phyloP scores from a whole-genome alignment of 2,113 vertebrate genomes.

The Mesembrinibis cayennensis region DNA sequence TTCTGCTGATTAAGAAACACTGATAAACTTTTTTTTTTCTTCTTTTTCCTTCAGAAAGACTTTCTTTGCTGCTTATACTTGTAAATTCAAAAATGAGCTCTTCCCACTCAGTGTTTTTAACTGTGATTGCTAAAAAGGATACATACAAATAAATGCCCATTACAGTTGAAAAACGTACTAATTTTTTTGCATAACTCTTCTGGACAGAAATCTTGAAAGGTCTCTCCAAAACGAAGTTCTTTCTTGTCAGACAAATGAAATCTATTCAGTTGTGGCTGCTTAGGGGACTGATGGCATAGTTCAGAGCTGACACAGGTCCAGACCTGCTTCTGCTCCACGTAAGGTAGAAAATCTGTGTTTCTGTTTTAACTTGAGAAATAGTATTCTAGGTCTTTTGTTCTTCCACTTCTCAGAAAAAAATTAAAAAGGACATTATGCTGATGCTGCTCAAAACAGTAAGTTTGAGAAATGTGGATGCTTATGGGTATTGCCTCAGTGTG shows the following conservation, averaged over 20 bases:
- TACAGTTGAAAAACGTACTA: background rate
- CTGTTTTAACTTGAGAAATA: background rate
- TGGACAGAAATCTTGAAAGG: background rate
- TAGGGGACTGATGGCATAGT: background rate
- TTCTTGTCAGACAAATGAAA: background rate
- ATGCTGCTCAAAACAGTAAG: background rate
- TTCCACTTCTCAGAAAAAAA: background rate
- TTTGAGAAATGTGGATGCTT: background rate
- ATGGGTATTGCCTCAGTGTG: background rate
- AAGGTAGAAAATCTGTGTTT: background rate
- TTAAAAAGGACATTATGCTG: background rate
- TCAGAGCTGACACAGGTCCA: background rate
- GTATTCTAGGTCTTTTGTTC: background rate
- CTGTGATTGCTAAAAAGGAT: background rate
- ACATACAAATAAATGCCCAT: background rate
- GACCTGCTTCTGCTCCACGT: background rate
- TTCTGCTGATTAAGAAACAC: constrained; percentile 43
- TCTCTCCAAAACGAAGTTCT: background rate
- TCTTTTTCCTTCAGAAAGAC: background rate
- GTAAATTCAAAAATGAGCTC: background rate
- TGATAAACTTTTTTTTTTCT: background rate
- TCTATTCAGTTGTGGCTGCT: background rate
- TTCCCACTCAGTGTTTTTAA: background rate
- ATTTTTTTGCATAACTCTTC: background rate
- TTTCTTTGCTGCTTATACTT: background rate